Base-by-base conservation (phyloP, 2,888 invertebrate species). In the Sinopyrophorus schimmeli region DNA sequence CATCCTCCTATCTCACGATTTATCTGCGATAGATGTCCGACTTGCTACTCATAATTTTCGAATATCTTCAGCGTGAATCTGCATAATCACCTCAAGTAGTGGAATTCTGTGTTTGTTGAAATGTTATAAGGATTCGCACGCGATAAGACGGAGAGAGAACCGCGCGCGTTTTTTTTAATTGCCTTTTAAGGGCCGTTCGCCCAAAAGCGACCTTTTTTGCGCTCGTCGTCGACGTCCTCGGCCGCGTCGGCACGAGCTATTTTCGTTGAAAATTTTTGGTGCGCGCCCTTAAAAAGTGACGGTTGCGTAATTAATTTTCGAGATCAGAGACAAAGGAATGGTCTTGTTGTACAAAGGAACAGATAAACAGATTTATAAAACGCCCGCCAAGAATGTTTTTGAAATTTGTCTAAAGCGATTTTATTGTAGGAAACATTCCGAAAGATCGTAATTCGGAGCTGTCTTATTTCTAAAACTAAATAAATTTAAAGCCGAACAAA, bases 1-100 rank as follows among this genome's bases (percentile, higher is more conserved):
- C 51, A 56, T 56, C 52, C 47, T 47, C 24, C 46, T 56, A 56
- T 56, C 56, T 27, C 41, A 41, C 52, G 56, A 56, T 56, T 54
- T 47, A 56, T 56, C 56, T 56, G 52, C 54, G 54, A 49, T 56
- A 56, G 56, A 54, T 32, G 44, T 42, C 35, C 49, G 44, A 24
- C 41, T 37, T 34, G 56, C 43, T 53, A 52, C 54, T 56, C 56
- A 56, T 56, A 56, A 54, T 52, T 56, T 38, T 51, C 51, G 49
- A 52, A 48, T 56, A 56, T 56, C 56, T 56, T 44, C 24, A 37
- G 49, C 43, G 54, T 32, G 46, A 46, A 56, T 56, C 56, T 56
- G 49, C 52, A 56, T 56, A 56, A 52, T 56, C 56, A 52, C 52
- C 50, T 54, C 37, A 26, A 24, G 46, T 46, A 37, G 31, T 24